These are phyloP conservation scores for Eupsilia transversa DNA, from an alignment of 2,888 invertebrate genomes.

Conservation along the genomic window DNA sequence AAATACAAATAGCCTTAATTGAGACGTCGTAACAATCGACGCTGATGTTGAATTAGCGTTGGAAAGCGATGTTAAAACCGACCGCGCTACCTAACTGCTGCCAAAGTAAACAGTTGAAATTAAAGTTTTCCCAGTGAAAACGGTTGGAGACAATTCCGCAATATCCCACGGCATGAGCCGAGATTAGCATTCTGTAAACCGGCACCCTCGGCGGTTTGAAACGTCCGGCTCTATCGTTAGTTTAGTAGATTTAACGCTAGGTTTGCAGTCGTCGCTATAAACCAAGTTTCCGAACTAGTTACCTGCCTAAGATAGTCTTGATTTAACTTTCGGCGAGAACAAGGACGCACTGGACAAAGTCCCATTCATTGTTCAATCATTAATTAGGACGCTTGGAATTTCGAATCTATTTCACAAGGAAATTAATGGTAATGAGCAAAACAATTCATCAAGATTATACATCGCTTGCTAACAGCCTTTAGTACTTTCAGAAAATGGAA, in stretches of 20 bases:
- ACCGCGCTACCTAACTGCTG: constrained; percentile 59
- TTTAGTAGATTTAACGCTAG: constrained; percentile 46
- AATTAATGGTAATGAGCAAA: constrained; percentile 58
- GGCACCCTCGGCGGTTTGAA: constrained; percentile 57
- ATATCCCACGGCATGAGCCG: constrained; percentile 63
- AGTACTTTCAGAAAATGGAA: constrained; percentile 56
- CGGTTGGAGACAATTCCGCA: constrained; percentile 67
- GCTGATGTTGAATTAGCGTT: constrained; percentile 69
- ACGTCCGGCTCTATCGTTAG: constrained; percentile 52
- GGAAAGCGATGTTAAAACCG: constrained; percentile 63
- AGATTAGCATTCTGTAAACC: constrained; percentile 73
- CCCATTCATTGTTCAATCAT: constrained; percentile 40
- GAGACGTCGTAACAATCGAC: constrained; percentile 70
- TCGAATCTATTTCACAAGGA: constrained; percentile 49
- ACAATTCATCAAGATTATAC: constrained; percentile 61
- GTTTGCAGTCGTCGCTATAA: constrained; percentile 10
- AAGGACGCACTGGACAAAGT: constrained; percentile 19
- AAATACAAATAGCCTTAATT: constrained; percentile 74
- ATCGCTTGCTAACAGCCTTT: constrained; percentile 51
- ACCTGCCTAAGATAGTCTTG: constrained; percentile 33
- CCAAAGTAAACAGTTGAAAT: constrained; percentile 75
- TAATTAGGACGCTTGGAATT: constrained; percentile 41
- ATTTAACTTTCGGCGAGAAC: constrained; percentile 39
- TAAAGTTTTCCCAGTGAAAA: constrained; percentile 71
- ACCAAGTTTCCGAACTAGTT: constrained; percentile 43